These are phyloP conservation scores for Hirtodrosophila duncani DNA, from an alignment of 2,888 invertebrate species.

Conservation along the genomic window DNA sequence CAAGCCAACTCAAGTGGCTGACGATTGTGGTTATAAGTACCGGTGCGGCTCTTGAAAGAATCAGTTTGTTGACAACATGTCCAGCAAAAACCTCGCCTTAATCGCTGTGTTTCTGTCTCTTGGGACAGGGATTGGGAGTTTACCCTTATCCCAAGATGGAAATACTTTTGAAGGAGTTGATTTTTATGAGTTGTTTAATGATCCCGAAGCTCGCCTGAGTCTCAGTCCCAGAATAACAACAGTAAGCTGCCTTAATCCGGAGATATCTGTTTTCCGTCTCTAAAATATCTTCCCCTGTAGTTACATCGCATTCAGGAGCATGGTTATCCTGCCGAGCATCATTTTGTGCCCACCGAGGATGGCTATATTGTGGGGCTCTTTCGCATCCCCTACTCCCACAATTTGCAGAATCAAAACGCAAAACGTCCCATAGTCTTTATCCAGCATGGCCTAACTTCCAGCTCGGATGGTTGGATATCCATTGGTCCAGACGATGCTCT, in stretches of 20 bases:
- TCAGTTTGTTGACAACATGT: not conserved
- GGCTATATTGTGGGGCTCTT: slow-evolving; percentile 66
- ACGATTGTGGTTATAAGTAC: not conserved
- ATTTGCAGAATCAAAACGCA: slow-evolving; percentile 38
- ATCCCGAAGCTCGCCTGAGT: slow-evolving; percentile 1
- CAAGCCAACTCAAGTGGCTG: not conserved
- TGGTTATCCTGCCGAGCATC: slow-evolving; percentile 83
- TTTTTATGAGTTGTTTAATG: slow-evolving; percentile 10
- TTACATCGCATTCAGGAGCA: no score
- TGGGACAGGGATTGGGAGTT: not conserved
- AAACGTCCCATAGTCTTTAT: slow-evolving; percentile 72
- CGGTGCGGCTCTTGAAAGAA: no score
- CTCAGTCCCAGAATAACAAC: slow-evolving; percentile 9
- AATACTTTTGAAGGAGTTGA: slow-evolving; percentile 3
- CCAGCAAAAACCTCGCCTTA: not conserved
- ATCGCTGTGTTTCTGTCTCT: not conserved
- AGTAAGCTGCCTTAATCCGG: not conserved
- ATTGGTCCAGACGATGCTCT: slow-evolving; percentile 57
- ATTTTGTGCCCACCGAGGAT: slow-evolving; percentile 74
- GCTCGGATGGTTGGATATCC: slow-evolving; percentile 62
- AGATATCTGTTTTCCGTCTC: no score
- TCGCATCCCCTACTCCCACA: slow-evolving; percentile 61
- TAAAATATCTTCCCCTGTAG: no score
- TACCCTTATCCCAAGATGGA: not conserved
- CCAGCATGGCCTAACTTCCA: slow-evolving; percentile 79